These are phyloP conservation scores for Helarctos malayanus DNA, from an alignment of 2,797 vertebrate genomes.

Conservation along the genomic window DNA sequence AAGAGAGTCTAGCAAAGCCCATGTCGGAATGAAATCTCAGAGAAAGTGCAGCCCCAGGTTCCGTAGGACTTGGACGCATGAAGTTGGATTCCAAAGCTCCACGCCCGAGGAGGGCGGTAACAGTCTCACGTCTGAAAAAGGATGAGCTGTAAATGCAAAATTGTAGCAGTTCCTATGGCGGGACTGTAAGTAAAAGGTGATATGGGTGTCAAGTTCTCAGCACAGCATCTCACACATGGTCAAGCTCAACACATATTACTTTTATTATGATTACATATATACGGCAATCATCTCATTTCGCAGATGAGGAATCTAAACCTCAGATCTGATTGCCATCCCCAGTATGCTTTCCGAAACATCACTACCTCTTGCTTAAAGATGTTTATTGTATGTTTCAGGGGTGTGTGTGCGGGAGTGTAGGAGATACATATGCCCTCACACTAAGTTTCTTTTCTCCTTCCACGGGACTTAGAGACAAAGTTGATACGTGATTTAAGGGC, in stretches of 20 bases:
- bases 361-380: background rate
- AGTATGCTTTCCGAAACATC: background rate
- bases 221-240: background rate
- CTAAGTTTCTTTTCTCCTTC: background rate
- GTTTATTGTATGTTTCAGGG: background rate
- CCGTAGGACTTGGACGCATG: background rate
- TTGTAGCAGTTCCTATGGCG: too few relatives aligned
- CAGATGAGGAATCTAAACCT: background rate
- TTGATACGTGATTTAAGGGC: background rate
- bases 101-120: fast-evolving
- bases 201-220: background rate
- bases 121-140: background rate
- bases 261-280: background rate
- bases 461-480: background rate
- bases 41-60: background rate
- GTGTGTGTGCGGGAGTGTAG: background rate
- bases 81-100: background rate
- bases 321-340: too few relatives aligned
- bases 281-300: background rate
- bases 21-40: background rate
- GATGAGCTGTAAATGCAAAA: background rate
- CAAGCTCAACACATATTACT: background rate
- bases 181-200: background rate
- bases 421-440: fast-evolving
- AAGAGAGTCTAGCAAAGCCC: background rate